Evolutionary conservation across 2,797 vertebrate species (phyloP), one percentile per base, ranked within the genome.

Genomic region (Sebastes iracundus): DNA sequence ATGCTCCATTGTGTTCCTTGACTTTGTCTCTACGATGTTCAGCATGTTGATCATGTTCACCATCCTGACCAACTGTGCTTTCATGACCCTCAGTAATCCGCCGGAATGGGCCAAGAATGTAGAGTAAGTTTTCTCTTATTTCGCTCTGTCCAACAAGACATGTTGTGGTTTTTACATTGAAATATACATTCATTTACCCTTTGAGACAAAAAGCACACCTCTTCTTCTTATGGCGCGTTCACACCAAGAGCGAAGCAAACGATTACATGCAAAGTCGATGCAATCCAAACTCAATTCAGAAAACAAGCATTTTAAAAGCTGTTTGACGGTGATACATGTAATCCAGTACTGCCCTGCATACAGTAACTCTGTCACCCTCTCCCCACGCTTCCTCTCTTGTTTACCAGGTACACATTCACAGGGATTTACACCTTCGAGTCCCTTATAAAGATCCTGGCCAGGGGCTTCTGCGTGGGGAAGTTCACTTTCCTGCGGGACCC

Each of bases 11-110:
- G 18, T 72, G 28, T 71, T 87, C 93, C 91, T 94, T 94, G 80
- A 94, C 88, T 77, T 70, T 25, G 18, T 80, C 55, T 84, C 66
- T 90, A 99, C 97, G 92, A 95, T 98, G 96, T 99, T 99, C 96
- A 99, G 97, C 96, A 97, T 99, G 95, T 96, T 99, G 90, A 99
- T 99, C 93, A 99, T 99, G 98, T 98, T 97, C 96, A 99, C 98
- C 88, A 99, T 99, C 95, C 95, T 99, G 96, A 98, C 98, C 96
- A 99, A 99, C 97, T 99, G 98, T 95, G 95, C 97, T 83, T 99
- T 99, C 92, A 99, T 99, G 98, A 99, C 98, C 78, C 96, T 98
- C 95, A 98, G 97, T 94, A 97, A 97, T 69, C 97, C 97, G 82
- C 97, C 97, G 10, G 97, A 99, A 3, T 99, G 98, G 98, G 97